Conservation (phyloP, 2,888 invertebrate genomes). For the Drosophila formosana region DNA sequence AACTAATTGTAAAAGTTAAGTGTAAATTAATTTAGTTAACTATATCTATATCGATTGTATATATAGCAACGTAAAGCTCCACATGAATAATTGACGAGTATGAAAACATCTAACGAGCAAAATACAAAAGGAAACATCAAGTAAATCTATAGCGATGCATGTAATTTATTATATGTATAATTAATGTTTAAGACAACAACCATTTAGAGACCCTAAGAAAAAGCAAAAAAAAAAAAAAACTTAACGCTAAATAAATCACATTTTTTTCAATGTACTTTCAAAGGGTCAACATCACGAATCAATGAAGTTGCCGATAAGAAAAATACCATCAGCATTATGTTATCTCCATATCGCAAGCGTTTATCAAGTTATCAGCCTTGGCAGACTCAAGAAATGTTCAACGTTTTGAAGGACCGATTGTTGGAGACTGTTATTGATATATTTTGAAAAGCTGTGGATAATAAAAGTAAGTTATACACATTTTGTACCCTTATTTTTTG, state of each 20-base stretch:
- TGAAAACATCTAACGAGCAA: not conserved
- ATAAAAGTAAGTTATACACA: too few relatives aligned
- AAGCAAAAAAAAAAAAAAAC: too few relatives aligned
- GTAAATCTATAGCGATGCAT: conserved; percentile 2
- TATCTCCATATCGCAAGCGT: too few relatives aligned
- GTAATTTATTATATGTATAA: conserved; percentile 21
- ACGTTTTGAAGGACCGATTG: too few relatives aligned
- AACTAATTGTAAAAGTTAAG: conserved; percentile 13
- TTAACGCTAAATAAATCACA: conserved; percentile 28
- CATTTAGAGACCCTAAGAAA: not conserved
- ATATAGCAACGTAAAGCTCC: conserved; percentile 6
- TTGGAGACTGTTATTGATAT: too few relatives aligned
- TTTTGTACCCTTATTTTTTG: too few relatives aligned
- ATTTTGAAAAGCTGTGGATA: too few relatives aligned
- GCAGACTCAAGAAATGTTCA: too few relatives aligned
- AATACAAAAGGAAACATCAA: not conserved
- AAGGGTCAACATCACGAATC: not conserved
- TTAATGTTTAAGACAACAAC: conserved; percentile 14
- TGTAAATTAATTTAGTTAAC: conserved; percentile 14
- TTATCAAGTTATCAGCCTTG: too few relatives aligned
- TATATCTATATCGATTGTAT: conserved; percentile 13
- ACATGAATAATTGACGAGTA: not conserved
- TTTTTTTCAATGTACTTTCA: conserved; percentile 11
- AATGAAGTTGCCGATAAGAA: too few relatives aligned
- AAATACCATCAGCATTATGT: too few relatives aligned